Conservation (phyloP, 2,797 vertebrate genomes). For the Coccyzus lansbergi region DNA sequence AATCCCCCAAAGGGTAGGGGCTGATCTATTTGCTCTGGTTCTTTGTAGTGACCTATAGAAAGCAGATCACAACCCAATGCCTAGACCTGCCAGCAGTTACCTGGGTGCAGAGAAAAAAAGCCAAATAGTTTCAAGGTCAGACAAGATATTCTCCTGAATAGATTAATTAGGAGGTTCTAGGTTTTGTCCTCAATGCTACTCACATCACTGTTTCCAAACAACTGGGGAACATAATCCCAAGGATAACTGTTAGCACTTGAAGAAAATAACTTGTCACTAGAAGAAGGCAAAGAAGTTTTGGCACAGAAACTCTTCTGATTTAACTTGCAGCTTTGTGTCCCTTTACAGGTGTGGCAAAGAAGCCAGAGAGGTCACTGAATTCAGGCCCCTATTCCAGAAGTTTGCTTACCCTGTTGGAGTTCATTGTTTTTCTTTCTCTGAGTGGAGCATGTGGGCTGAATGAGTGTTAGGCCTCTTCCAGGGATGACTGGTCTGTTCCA, state of each 20-base stretch:
- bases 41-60: not conserved
- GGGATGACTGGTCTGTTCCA: not conserved
- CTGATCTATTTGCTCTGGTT: not conserved
- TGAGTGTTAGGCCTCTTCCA: not conserved
- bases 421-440: not conserved
- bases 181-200: not conserved
- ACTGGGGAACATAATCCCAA: not conserved
- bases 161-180: not conserved
- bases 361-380: not conserved
- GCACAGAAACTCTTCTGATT: not conserved
- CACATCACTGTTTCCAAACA: not conserved
- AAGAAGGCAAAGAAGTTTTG: not conserved
- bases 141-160: not conserved
- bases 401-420: rapidly evolving
- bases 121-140: not conserved
- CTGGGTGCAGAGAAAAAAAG: not conserved
- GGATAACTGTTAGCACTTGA: not conserved
- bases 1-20: not conserved
- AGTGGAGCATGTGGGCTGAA: not conserved
- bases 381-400: not conserved
- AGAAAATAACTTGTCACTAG: not conserved
- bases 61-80: not conserved
- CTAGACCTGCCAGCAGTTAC: not conserved
- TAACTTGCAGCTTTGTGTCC: not conserved
- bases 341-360: not conserved